These are phyloP conservation scores for Synergus gifuensis DNA, from an alignment of 2,888 invertebrate genomes.

Conservation along the genomic window DNA sequence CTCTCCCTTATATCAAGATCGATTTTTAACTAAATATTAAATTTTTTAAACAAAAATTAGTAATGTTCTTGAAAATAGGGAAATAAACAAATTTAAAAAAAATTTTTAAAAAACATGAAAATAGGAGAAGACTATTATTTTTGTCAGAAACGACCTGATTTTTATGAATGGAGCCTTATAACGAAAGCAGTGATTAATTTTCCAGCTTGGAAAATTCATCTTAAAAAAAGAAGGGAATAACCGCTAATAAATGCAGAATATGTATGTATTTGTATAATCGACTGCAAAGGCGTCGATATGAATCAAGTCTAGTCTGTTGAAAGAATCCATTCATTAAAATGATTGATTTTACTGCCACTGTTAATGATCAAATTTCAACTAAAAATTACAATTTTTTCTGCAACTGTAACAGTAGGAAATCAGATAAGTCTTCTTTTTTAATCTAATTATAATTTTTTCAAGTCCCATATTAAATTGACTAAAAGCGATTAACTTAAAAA, in stretches of 20 bases:
- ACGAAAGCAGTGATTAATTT: slow-evolving; percentile 22
- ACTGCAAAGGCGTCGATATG: slow-evolving; percentile 37
- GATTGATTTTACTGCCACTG: slow-evolving; percentile 19
- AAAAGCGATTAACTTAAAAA: neutral
- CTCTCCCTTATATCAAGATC: neutral
- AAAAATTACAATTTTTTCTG: slow-evolving; percentile 6
- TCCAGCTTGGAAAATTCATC: neutral
- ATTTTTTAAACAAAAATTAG: neutral
- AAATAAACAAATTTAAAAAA: too few species aligned
- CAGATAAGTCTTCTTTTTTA: neutral
- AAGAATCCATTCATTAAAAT: slow-evolving; percentile 39
- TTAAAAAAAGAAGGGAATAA: slow-evolving; percentile 18
- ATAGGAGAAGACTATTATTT: neutral
- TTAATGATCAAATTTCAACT: slow-evolving; percentile 12
- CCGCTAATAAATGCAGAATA: slow-evolving; percentile 36
- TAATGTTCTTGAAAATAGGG: too few species aligned
- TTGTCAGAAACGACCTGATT: neutral
- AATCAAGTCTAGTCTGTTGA: slow-evolving; percentile 9
- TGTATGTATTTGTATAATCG: slow-evolving; percentile 32
- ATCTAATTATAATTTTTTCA: neutral
- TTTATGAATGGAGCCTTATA: slow-evolving; percentile 12
- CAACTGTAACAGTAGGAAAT: neutral
- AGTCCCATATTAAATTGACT: neutral
- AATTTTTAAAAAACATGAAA: too few species aligned
- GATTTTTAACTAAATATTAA: neutral